Percentiles rank a stretch among this genome's conserved stretches.
These are phyloP conservation scores for Paraescarpia echinospica DNA, from an alignment of 1,140 invertebrate species.

Conservation along the genomic window DNA sequence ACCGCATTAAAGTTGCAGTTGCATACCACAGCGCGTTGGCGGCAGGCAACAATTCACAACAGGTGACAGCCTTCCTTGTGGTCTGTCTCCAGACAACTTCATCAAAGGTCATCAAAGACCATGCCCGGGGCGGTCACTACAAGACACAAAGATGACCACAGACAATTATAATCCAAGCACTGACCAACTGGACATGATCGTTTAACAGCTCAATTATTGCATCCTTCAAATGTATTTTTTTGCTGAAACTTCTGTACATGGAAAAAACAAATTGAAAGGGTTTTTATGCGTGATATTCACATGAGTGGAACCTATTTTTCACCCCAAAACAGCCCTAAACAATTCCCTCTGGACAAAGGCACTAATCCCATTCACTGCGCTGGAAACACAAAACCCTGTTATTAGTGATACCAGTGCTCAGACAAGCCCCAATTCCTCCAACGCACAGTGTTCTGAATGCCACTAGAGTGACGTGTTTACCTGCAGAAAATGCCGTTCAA, in stretches of 20 bases:
- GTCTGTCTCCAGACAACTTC: neutral
- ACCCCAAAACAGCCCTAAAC: too few relatives aligned
- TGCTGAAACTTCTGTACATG: too few relatives aligned
- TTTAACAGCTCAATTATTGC: neutral
- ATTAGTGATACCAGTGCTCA: neutral
- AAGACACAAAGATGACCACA: neutral
- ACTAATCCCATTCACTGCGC: neutral
- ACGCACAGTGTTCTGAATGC: neutral
- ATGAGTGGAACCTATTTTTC: neutral
- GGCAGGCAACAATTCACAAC: neutral
- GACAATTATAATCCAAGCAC: neutral
- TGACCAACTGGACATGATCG: neutral
- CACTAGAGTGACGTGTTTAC: neutral
- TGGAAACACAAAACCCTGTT: neutral
- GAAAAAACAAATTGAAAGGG: too few relatives aligned
- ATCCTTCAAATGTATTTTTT: too few relatives aligned
- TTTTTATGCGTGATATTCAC: too few relatives aligned
- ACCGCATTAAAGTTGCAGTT: neutral
- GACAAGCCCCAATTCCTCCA: neutral
- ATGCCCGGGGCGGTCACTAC: neutral
- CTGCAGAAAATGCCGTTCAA: neutral
- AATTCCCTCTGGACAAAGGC: neutral
- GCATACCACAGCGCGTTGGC: neutral
- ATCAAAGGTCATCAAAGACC: neutral
- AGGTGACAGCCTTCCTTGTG: neutral